Percentiles rank a stretch among this genome's conserved stretches.
These are phyloP conservation scores for Caenorhabditis doughertyi DNA, from an alignment of 2,888 invertebrate species.

Conservation along the genomic window DNA sequence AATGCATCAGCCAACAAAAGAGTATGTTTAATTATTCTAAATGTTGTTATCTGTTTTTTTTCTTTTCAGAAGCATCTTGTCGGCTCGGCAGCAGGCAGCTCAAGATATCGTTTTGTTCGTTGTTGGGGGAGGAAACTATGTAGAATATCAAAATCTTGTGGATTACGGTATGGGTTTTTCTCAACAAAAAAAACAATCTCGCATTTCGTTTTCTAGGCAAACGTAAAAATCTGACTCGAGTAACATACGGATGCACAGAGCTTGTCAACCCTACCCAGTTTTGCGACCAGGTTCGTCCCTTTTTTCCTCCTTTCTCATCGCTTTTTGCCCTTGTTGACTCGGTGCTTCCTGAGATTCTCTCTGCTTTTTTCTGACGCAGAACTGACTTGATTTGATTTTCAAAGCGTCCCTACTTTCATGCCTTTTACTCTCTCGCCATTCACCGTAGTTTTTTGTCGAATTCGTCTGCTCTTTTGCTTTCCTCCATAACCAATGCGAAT, in stretches of 20 bases:
- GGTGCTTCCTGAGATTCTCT: conserved; percentile 32
- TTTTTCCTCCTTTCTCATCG: conserved; percentile 30
- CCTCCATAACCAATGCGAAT: conserved; percentile 57
- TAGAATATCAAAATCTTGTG: conserved; percentile 96
- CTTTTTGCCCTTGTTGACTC: conserved; percentile 47
- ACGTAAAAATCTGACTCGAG: conserved; percentile 86
- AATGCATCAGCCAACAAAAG: conserved; percentile 85
- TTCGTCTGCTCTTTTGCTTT: conserved; percentile 39
- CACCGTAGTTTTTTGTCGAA: conserved; percentile 36
- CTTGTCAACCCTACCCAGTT: conserved; percentile 95
- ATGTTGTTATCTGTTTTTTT: neutral
- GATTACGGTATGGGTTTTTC: conserved; percentile 61
- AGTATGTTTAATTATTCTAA: conserved; percentile 65
- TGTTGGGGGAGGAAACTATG: conserved; percentile 90
- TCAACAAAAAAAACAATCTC: neutral
- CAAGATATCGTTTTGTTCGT: conserved; percentile 85
- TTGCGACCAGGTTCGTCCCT: conserved; percentile 87
- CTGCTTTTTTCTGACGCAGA: conserved; percentile 32
- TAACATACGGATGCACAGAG: conserved; percentile 96
- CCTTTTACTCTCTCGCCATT: conserved; percentile 29
- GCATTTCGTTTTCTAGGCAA: conserved; percentile 85
- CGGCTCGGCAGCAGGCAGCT: conserved; percentile 74
- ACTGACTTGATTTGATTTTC: conserved; percentile 53
- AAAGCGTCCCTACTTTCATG: conserved; percentile 12
- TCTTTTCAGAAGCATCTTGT: conserved; percentile 50